Base-by-base conservation (phyloP, 2,888 invertebrate species). In the Coecobrya sp. region DNA sequence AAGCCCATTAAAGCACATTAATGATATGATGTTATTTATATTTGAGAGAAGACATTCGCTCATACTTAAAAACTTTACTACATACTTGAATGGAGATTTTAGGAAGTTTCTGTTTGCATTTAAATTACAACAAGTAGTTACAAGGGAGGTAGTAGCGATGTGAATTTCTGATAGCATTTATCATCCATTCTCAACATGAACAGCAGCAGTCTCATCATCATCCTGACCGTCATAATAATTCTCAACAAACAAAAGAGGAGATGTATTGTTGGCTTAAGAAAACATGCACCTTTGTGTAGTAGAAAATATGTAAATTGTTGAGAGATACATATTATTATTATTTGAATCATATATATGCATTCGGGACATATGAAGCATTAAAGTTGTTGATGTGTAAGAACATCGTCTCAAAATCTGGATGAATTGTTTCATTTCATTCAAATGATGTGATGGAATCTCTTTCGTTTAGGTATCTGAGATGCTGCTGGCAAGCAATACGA, bases 91-190 rank as follows among this genome's bases (percentile, higher is more conserved):
- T 76, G 76, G 49, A 76, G 45, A 76, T 76, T 49, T 76, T 49
- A 76, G 76, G 25, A 76, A 25, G 76, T 87, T 86, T 86, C 59
- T 87, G 87, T 87, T 87, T 87, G 87, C 45, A 87, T 76, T 76
- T 87, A 87, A 87, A 87, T 87, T 87, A 87, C 76, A 49, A 45
- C 45, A 76, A 76, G 76, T 68, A 22, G 76, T 79, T 70, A 87
- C 79, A 76, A 62, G 79, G 13, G 36, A 42, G 36, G 10, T 87
- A 25, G 76, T 86, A 45, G 70, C 68, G 65, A 70, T 70, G 70
- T 16, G 59, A 68, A 65, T 70, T 52, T 70, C 16, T 52, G 86
- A 86, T 86, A 86, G 30, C 52, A 70, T 70, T 86, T 70, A 86
- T 86, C 86, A 86, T 86, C 68, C 86, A 86, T 86, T 52, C 45